Evolutionary conservation across 2,797 vertebrate genomes (phyloP).

Genomic region (Arctocebus calabarensis): DNA sequence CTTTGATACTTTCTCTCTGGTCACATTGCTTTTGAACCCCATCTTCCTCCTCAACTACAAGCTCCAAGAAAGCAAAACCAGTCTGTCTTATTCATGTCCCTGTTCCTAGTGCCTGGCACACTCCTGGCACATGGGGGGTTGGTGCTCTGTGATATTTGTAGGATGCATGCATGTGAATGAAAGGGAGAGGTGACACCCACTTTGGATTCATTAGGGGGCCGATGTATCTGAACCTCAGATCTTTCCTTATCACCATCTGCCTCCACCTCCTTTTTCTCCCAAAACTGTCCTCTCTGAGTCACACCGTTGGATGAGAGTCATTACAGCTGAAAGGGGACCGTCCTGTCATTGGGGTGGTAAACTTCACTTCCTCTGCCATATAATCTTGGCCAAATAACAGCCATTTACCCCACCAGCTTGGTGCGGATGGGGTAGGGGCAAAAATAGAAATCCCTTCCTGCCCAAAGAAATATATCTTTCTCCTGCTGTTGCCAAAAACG

Average conservation of each 20-base stretch:
- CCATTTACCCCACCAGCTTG: background rate
- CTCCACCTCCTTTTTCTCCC: background rate
- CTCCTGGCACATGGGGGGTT: background rate
- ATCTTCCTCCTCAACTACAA: slow-evolving; percentile 25
- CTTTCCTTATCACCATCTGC: background rate
- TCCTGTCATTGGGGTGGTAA: background rate
- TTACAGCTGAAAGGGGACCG: background rate
- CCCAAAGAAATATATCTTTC: background rate
- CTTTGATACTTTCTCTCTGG: background rate
- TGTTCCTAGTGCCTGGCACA: background rate
- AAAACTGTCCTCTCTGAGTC: background rate
- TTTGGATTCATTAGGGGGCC: background rate
- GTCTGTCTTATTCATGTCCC: rapidly evolving
- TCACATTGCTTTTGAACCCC: background rate
- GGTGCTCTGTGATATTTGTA: background rate
- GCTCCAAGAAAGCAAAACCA: background rate
- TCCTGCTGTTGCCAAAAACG: slow-evolving; percentile 34
- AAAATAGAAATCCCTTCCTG: background rate
- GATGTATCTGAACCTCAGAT: background rate
- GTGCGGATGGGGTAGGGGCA: no score
- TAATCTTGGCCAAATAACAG: background rate
- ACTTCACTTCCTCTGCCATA: background rate
- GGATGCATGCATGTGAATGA: background rate
- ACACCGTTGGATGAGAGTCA: background rate
- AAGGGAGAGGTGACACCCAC: background rate